Evolutionary conservation across 2,797 vertebrate genomes (phyloP).

Genomic region (Manis pentadactyla): DNA sequence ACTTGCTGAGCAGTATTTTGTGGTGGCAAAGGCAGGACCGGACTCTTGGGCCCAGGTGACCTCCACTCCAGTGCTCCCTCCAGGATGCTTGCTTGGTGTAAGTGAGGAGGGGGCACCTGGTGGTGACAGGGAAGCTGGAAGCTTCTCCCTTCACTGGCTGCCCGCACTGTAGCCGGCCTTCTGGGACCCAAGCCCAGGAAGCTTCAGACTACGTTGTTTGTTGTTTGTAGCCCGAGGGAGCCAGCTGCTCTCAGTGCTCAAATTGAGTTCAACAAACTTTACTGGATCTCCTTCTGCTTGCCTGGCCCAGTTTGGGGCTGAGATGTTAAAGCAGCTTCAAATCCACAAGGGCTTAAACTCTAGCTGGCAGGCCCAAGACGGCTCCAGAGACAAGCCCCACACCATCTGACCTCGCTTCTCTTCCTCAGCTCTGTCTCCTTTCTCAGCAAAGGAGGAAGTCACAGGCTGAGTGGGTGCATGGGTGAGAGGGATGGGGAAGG

Average conservation of each 20-base stretch:
- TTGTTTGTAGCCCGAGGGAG: not conserved
- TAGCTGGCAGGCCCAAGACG: not conserved
- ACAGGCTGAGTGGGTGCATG: no score
- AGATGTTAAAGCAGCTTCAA: not conserved
- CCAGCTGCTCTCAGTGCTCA: not conserved
- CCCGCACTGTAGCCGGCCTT: not conserved
- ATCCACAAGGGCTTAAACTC: not conserved
- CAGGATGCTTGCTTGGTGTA: not conserved
- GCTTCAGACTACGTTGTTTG: not conserved
- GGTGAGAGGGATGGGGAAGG: accelerated
- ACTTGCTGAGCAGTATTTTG: not conserved
- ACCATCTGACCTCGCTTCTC: not conserved
- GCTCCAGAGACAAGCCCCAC: not conserved
- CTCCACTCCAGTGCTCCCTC: not conserved
- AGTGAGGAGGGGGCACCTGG: not conserved
- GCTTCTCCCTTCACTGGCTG: not conserved
- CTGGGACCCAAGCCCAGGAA: not conserved
- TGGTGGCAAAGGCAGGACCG: not conserved
- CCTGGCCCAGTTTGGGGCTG: not conserved
- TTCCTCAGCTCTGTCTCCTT: not conserved
- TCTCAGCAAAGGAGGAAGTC: not conserved
- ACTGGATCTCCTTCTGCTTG: not conserved
- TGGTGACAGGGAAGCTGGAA: not conserved
- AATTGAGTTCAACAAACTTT: not conserved
- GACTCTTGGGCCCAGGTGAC: not conserved